phyloP scores from a whole-genome alignment of 1,140 invertebrate genomes.

The Planococcus citri region DNA sequence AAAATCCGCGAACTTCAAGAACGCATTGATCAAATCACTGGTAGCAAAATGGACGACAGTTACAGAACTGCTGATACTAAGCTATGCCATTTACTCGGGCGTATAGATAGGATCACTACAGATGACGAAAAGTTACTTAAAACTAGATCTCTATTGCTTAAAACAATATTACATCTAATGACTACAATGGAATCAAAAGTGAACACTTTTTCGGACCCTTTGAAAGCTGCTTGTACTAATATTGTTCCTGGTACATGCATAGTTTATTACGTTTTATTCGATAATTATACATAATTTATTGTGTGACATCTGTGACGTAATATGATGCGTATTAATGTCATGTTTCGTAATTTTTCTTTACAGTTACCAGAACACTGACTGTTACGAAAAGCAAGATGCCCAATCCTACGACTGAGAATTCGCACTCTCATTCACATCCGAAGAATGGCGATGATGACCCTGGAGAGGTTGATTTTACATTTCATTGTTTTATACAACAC shows the following conservation, averaged over 20 bases:
- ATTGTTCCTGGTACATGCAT: not conserved
- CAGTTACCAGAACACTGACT: constrained; percentile 3
- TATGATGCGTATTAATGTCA: not conserved
- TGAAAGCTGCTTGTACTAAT: not conserved
- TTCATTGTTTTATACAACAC: not conserved
- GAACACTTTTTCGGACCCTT: not conserved
- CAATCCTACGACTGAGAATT: not conserved
- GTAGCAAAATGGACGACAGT: constrained; percentile 19
- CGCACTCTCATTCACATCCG: not conserved
- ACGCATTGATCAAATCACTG: constrained; percentile 20
- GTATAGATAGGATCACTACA: constrained; percentile 20
- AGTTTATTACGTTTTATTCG: no score
- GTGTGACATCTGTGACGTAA: not conserved
- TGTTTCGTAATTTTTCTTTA: not conserved
- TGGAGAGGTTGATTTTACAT: not conserved
- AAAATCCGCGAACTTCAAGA: constrained; percentile 19
- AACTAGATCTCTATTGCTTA: constrained; percentile 22
- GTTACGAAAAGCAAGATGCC: not conserved
- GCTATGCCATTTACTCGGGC: constrained; percentile 23
- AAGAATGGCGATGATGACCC: not conserved
- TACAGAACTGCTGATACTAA: constrained; percentile 22
- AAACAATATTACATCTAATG: constrained; percentile 23
- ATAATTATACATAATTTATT: no score
- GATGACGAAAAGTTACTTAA: constrained; percentile 10
- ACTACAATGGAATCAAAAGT: constrained; percentile 22